phyloP scores from a whole-genome alignment of 2,113 vertebrate species.

The Atrichornis clamosus region DNA sequence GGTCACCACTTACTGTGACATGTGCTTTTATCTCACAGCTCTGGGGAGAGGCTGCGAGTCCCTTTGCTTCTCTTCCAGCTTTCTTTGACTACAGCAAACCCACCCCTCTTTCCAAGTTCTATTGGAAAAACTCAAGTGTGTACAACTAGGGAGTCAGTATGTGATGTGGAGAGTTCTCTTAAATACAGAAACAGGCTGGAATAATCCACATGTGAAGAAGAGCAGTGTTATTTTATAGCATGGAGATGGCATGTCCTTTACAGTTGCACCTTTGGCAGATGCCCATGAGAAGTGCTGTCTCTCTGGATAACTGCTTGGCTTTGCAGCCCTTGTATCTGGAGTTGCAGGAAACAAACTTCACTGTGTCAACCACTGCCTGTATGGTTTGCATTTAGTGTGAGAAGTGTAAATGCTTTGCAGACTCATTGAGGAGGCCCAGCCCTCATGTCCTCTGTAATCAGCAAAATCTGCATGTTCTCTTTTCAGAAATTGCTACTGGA shows the following conservation, averaged over 20 bases:
- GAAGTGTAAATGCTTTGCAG: neutral
- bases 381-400: accelerated
- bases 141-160: neutral
- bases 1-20: neutral
- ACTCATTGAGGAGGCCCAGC: neutral
- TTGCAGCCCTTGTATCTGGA: neutral
- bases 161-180: neutral
- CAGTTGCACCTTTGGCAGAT: neutral
- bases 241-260: neutral
- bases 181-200: neutral
- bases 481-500: neutral
- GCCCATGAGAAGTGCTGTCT: neutral
- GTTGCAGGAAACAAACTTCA: neutral
- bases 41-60: accelerated
- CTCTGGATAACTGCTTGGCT: accelerated
- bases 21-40: neutral
- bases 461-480: neutral
- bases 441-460: neutral
- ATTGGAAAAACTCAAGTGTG: neutral
- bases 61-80: neutral
- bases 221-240: neutral
- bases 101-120: neutral
- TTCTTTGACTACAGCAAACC: neutral
- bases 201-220: neutral
- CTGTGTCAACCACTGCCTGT: neutral